These are phyloP conservation scores for Galerucella nymphaeae DNA, from an alignment of 2,888 invertebrate genomes.

Conservation along the genomic window DNA sequence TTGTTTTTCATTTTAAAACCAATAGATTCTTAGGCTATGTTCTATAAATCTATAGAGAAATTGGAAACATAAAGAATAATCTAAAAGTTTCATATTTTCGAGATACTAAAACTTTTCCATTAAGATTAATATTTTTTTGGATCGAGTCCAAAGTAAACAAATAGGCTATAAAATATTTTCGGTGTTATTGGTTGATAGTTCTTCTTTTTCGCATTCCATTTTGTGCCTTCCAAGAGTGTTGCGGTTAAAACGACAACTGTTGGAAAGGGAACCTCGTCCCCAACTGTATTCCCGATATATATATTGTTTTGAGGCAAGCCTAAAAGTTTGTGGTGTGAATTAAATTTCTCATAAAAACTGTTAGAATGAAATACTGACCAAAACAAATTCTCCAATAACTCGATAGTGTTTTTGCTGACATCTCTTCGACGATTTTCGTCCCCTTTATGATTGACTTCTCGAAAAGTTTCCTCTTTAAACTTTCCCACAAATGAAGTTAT, in stretches of 20 bases:
- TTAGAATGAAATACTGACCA: constrained; percentile 27
- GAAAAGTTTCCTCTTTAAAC: constrained; percentile 7
- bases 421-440: neutral
- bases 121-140: constrained; percentile 30
- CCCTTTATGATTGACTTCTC: constrained; percentile 5
- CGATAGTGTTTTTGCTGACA: constrained; percentile 6
- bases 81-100: constrained; percentile 20
- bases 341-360: constrained; percentile 35
- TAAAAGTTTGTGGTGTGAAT: constrained; percentile 34
- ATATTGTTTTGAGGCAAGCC: constrained; percentile 28
- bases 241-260: constrained; percentile 30
- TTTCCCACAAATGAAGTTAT: neutral
- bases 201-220: constrained; percentile 20
- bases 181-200: constrained; percentile 25
- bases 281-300: constrained; percentile 25
- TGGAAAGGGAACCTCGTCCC: constrained; percentile 24
- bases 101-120: constrained; percentile 27
- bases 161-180: constrained; percentile 29
- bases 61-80: constrained; percentile 12
- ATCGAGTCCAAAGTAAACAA: constrained; percentile 27
- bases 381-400: constrained; percentile 25
- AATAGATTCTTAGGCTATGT: neutral
- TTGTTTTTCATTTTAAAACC: neutral
- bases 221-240: constrained; percentile 19
- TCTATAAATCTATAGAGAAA: constrained; percentile 12